These are phyloP conservation scores for Epinephelus awoara DNA, from an alignment of 2,797 vertebrate genomes.

Conservation along the genomic window DNA sequence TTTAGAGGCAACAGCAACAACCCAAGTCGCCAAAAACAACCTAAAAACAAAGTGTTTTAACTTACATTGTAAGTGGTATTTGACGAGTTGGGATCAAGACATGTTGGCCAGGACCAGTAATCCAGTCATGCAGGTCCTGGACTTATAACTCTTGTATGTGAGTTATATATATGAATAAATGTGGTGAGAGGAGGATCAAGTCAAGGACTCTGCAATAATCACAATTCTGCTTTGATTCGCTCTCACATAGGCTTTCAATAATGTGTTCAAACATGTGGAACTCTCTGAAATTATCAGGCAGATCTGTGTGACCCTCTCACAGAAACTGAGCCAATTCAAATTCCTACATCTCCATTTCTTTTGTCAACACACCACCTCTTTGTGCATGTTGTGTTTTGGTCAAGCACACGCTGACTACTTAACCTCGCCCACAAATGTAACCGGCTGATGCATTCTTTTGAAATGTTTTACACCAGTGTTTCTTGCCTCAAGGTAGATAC, in stretches of 20 bases:
- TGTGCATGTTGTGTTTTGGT: neutral
- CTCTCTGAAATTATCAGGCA: slow-evolving; percentile 3
- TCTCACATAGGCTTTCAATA: slow-evolving; percentile 9
- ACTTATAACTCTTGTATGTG: neutral
- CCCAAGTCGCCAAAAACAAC: too few species aligned
- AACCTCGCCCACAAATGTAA: neutral
- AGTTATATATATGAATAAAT: neutral
- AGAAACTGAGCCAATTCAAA: neutral
- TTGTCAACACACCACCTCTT: neutral
- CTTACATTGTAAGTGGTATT: too few species aligned
- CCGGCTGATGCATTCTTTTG: neutral
- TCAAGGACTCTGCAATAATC: slow-evolving; percentile 26
- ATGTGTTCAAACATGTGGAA: slow-evolving; percentile 37
- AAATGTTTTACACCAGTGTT: slow-evolving; percentile 9
- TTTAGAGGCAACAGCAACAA: too few species aligned
- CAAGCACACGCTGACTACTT: neutral
- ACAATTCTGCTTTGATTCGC: slow-evolving; percentile 25
- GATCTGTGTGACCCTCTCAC: neutral
- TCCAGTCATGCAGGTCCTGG: neutral
- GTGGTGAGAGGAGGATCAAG: slow-evolving; percentile 17
- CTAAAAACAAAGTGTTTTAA: too few species aligned
- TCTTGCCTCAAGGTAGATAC: slow-evolving; percentile 13
- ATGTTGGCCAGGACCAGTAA: neutral
- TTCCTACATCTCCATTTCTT: neutral
- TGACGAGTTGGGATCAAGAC: too few species aligned